phyloP scores from a whole-genome alignment of 2,113 vertebrate species.

The Antechinus stuartii region DNA sequence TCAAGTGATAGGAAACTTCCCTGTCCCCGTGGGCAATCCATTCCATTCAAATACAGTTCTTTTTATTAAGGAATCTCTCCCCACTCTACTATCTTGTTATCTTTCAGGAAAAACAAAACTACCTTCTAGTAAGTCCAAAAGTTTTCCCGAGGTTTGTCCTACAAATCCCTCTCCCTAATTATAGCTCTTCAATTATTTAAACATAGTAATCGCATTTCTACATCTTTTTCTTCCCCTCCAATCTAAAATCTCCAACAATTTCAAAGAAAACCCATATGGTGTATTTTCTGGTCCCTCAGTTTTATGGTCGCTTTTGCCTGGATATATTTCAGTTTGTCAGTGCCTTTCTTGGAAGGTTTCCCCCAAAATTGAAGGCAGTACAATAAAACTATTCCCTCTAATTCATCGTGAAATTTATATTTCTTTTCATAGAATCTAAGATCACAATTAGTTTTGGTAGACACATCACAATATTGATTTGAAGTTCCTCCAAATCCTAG shows the following conservation, averaged over 20 bases:
- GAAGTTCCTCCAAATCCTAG: neutral
- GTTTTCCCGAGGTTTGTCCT: neutral
- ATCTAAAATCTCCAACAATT: neutral
- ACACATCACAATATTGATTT: neutral
- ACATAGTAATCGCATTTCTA: neutral
- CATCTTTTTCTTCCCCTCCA: neutral
- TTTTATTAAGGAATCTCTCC: neutral
- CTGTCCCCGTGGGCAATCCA: neutral
- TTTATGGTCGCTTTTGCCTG: neutral
- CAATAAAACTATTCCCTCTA: neutral
- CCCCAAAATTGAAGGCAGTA: neutral
- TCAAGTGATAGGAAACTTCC: neutral
- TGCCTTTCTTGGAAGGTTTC: neutral
- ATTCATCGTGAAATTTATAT: neutral
- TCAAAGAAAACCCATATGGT: neutral
- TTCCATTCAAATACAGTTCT: neutral
- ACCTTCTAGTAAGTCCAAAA: neutral
- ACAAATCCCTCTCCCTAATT: neutral
- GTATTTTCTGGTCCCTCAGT: neutral
- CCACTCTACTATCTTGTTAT: neutral
- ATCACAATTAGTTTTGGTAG: neutral
- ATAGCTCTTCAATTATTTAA: neutral
- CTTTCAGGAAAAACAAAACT: neutral
- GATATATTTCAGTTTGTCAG: neutral
- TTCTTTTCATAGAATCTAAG: neutral